These are phyloP conservation scores for Gymnarchus niloticus DNA, from an alignment of 2,113 vertebrate species.

Conservation along the genomic window DNA sequence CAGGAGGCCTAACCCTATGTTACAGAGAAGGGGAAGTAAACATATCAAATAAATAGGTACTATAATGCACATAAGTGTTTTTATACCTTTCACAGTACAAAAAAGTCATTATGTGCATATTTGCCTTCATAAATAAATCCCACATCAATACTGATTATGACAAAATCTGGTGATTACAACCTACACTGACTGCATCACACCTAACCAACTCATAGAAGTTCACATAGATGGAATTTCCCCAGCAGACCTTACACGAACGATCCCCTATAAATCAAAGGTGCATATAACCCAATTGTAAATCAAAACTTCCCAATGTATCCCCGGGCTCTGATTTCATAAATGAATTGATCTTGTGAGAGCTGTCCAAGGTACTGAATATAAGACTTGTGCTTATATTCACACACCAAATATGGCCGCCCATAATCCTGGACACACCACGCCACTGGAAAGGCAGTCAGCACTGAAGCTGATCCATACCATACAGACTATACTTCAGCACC, in stretches of 20 bases:
- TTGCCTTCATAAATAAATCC: neutral
- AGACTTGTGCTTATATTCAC: neutral
- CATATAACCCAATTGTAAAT: neutral
- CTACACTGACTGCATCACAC: neutral
- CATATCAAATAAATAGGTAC: neutral
- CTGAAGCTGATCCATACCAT: neutral
- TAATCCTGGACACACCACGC: neutral
- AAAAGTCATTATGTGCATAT: neutral
- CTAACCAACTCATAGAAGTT: neutral
- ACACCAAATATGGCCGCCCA: neutral
- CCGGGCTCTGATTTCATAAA: neutral
- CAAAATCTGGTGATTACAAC: neutral
- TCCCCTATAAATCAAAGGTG: neutral
- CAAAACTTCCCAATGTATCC: neutral
- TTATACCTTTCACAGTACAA: neutral
- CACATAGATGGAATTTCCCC: no score
- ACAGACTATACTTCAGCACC: neutral
- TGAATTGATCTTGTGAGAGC: conserved; percentile 26
- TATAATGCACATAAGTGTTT: neutral
- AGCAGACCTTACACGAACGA: no score
- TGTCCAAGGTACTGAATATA: conserved; percentile 42
- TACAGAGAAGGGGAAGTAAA: neutral
- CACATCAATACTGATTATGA: neutral
- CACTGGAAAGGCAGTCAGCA: neutral
- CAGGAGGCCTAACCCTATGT: neutral